Evolutionary conservation across 1,140 invertebrate genomes (phyloP).

Genomic region (Euwallacea fornicatus): DNA sequence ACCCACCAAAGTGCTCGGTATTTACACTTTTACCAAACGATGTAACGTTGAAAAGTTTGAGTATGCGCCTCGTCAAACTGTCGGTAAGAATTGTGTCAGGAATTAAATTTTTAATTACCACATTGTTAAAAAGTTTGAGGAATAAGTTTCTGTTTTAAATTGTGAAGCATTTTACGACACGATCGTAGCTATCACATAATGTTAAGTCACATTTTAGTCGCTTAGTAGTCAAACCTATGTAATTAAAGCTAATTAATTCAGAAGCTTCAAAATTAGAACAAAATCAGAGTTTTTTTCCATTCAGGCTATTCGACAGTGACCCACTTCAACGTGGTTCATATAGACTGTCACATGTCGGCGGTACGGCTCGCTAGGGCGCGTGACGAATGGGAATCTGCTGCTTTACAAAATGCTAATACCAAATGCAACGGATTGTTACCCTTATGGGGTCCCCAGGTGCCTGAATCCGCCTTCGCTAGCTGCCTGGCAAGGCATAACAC

Average conservation of each 20-base stretch:
- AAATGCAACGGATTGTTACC: slow-evolving; percentile 95
- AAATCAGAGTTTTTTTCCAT: not conserved
- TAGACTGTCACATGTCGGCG: slow-evolving; percentile 97
- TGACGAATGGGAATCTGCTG: slow-evolving; percentile 97
- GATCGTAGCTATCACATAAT: too few species aligned
- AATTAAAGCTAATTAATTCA: too few species aligned
- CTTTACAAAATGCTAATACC: slow-evolving; percentile 96
- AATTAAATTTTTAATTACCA: too few species aligned
- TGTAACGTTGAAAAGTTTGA: slow-evolving; percentile 95
- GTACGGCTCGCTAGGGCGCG: slow-evolving; percentile 75
- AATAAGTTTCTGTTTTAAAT: too few species aligned
- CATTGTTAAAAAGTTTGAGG: too few species aligned
- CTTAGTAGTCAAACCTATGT: too few species aligned
- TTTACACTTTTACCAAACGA: slow-evolving; percentile 97
- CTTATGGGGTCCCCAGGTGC: slow-evolving; percentile 93
- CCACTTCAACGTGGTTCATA: slow-evolving; percentile 97
- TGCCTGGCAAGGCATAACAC: slow-evolving; percentile 89
- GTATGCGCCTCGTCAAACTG: slow-evolving; percentile 77
- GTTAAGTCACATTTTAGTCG: too few species aligned
- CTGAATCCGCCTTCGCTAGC: slow-evolving; percentile 91
- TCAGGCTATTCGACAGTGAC: slow-evolving; percentile 88
- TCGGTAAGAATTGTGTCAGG: slow-evolving; percentile 52
- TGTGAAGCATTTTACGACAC: too few species aligned
- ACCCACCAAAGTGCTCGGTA: slow-evolving; percentile 87
- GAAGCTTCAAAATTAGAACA: too few species aligned